Base-by-base conservation (phyloP, 64 coral and sea anemone genomes). In the Stylophora pistillata region DNA sequence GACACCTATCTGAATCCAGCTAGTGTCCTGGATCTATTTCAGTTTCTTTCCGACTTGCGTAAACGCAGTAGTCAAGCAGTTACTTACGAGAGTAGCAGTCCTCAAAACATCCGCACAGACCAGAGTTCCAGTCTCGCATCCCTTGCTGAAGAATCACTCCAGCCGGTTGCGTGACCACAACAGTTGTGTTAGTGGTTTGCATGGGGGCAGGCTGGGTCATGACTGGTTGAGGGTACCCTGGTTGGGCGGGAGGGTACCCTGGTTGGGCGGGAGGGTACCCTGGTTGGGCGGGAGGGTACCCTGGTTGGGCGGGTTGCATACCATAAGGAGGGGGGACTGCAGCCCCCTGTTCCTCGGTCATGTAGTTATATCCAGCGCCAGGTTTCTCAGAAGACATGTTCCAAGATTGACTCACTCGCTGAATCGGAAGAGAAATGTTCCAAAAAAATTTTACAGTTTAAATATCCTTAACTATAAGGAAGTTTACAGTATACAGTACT, bases 101-200 rank as follows among this genome's bases (percentile, higher is more conserved):
- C 7, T 88, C 74, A 78, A 78, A 88, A 58, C 86, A 88, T 30
- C 34, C 86, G 66, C 57, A 88, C 21, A 88, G 30, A n/a, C 60
- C 74, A 37, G 31, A 68, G 73, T 17, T 66, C 86, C 86, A 88
- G n/a, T 65, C 32, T 4, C 87, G 87, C 59, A 31, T 65, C 68
- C 59, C 56, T 75, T 76, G 58, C 30, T 88, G 87, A 17, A 78
- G 13, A 17, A 78, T 52, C 37, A 88, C 11, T 25, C 59, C 59
- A 47, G 62, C 60, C 3, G 80, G 80, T 28, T 84, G 80, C 7
- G 47, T 84, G 58, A 88, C 86, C 0, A 88, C 86, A 74, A 64
- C 59, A 31, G 86, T 77, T 10, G 73, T 88, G 58, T 78, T 66
- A 14, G 58, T 88, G 37, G 9, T 53, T 55, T 78, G 74, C 18